Conservation (phyloP, 2,888 invertebrate genomes). For the Chorisops tibialis region DNA sequence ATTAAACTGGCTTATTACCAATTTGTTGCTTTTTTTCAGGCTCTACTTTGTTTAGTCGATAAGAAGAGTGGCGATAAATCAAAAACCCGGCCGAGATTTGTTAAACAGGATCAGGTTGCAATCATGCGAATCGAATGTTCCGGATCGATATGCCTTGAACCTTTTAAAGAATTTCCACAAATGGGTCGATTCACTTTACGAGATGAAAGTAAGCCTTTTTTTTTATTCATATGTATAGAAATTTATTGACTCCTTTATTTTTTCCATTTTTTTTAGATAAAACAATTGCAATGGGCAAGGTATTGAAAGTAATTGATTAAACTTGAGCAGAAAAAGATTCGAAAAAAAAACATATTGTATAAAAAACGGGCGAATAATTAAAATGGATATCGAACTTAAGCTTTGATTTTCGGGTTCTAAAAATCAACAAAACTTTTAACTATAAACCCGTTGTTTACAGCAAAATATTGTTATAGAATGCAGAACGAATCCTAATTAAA, state of each 20-base stretch:
- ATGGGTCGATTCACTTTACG: constrained; percentile 99
- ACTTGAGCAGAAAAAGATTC: too few relatives aligned
- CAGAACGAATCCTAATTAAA: too few relatives aligned
- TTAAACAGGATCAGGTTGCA: constrained; percentile 99
- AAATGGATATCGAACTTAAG: too few relatives aligned
- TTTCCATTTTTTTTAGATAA: constrained; percentile 63
- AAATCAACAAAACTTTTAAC: too few relatives aligned
- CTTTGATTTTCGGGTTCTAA: too few relatives aligned
- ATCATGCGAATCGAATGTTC: constrained; percentile 99
- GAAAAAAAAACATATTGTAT: too few relatives aligned
- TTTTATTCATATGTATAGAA: neutral
- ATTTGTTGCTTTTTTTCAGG: constrained; percentile 55
- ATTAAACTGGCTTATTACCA: neutral
- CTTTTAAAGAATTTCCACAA: constrained; percentile 97
- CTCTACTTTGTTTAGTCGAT: constrained; percentile 95
- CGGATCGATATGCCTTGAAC: constrained; percentile 97
- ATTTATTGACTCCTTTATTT: neutral
- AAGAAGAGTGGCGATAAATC: constrained; percentile 96
- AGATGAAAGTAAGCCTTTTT: constrained; percentile 86
- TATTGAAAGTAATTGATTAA: constrained; percentile 92
- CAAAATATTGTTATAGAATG: too few relatives aligned
- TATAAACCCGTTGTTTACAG: too few relatives aligned
- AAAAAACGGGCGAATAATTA: too few relatives aligned
- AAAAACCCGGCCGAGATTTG: constrained; percentile 94
- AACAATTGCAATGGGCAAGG: constrained; percentile 99